Conservation (phyloP, 2,888 invertebrate species). For the Caenorhabditis angaria region DNA sequence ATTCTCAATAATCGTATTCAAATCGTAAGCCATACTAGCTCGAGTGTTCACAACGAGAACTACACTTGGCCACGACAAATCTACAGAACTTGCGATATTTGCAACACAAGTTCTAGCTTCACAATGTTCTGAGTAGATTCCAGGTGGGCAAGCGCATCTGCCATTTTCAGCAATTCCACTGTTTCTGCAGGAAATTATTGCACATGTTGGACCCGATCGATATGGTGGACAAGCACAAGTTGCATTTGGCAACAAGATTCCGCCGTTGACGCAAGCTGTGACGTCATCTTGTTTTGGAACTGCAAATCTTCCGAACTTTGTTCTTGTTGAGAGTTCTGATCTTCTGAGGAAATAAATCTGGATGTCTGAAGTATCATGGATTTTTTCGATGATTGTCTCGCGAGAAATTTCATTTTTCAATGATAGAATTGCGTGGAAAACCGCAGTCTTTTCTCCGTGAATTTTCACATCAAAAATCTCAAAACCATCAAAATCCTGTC, state of each 20-base stretch:
- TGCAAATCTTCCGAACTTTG: neutral
- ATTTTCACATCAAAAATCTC: neutral
- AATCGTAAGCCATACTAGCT: conserved; percentile 35
- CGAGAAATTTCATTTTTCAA: neutral
- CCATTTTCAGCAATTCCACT: conserved; percentile 39
- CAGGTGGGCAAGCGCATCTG: conserved; percentile 43
- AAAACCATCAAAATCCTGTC: conserved; percentile 2
- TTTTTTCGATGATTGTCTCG: neutral
- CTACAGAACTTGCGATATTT: conserved; percentile 24
- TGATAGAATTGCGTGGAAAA: conserved; percentile 6
- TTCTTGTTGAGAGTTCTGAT: no score
- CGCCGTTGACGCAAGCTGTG: conserved; percentile 31
- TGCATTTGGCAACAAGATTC: conserved; percentile 43
- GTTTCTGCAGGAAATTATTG: conserved; percentile 32
- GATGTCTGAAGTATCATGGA: neutral
- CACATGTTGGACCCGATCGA: conserved; percentile 37
- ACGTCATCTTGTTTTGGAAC: conserved; percentile 15
- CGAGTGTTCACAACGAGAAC: conserved; percentile 33
- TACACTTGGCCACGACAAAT: conserved; percentile 33
- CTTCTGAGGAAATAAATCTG: conserved; percentile 1
- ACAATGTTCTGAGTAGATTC: conserved; percentile 40
- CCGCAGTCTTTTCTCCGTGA: conserved; percentile 1
- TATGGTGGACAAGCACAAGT: conserved; percentile 44
- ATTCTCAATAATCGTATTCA: conserved; percentile 28
- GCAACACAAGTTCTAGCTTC: conserved; percentile 40